Evolutionary conservation across 2,113 vertebrate genomes (phyloP).

Genomic region (Aleadryas rufinucha): DNA sequence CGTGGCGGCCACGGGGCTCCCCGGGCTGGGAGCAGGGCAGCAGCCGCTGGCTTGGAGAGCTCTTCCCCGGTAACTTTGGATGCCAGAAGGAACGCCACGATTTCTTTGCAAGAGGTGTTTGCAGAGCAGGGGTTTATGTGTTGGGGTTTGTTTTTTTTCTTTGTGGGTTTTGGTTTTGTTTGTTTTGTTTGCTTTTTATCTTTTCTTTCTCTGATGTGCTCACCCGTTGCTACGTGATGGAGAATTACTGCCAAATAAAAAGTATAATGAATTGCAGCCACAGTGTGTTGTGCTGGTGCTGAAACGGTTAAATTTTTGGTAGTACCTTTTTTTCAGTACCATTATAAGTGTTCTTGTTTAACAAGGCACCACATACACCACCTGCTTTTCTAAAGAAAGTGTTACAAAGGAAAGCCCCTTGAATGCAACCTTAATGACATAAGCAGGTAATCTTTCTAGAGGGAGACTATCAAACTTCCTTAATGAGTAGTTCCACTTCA

Average conservation of each 20-base stretch:
- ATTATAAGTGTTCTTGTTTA: conserved; percentile 4
- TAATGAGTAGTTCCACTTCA: not conserved
- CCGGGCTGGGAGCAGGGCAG: not conserved
- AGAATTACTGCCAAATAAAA: not conserved
- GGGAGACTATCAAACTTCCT: conserved; percentile 12
- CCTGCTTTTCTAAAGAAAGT: conserved; percentile 3
- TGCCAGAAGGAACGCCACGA: not conserved
- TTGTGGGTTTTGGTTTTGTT: not conserved
- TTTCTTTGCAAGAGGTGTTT: not conserved
- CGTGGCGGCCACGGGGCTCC: not conserved
- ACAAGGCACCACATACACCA: not conserved
- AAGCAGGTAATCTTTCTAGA: conserved; percentile 19
- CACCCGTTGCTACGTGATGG: not conserved
- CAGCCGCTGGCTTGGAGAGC: not conserved
- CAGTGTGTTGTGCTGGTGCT: not conserved
- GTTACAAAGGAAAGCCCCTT: not conserved
- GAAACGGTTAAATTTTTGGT: conserved; percentile 5
- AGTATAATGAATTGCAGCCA: not conserved
- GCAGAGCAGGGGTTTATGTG: not conserved
- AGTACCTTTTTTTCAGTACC: not conserved
- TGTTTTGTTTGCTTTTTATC: not conserved
- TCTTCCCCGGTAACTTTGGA: not conserved
- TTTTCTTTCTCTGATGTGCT: not conserved
- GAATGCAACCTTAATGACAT: conserved; percentile 30
- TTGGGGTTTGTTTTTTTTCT: not conserved